Evolutionary conservation across 2,888 invertebrate species (phyloP).

Genomic region (Ochropleura plecta): DNA sequence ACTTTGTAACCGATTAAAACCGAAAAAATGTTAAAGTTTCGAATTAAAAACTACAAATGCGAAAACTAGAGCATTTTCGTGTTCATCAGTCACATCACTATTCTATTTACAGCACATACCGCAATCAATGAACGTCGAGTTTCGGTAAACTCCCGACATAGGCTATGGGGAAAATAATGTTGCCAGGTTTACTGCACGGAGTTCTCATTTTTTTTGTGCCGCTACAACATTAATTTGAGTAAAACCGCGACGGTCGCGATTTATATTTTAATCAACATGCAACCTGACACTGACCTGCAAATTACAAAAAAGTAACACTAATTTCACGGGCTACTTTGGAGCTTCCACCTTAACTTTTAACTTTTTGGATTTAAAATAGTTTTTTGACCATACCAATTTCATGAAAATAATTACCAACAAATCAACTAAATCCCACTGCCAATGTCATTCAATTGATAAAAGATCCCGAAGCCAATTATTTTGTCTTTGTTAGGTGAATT

Average conservation of each 20-base stretch:
- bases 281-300: too few relatives aligned
- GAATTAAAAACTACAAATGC: neutral
- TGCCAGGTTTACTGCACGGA: neutral
- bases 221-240: neutral
- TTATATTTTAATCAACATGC: too few relatives aligned
- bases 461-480: neutral
- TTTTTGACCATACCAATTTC: neutral
- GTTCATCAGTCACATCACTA: conserved; percentile 35
- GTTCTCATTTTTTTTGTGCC: neutral
- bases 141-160: conserved; percentile 29
- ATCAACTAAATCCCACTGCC: neutral
- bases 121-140: neutral
- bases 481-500: too few relatives aligned
- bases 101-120: conserved; percentile 13
- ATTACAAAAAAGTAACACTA: too few relatives aligned
- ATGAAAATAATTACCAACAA: neutral
- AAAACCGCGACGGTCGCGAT: neutral
- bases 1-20: neutral
- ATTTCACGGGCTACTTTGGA: too few relatives aligned
- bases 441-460: neutral
- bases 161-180: conserved; percentile 15
- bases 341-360: too few relatives aligned
- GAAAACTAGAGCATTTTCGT: conserved; percentile 19
- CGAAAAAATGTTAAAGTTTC: neutral
- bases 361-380: too few relatives aligned